Evolutionary conservation across 2,113 vertebrate species (phyloP).

Genomic region (Sylvietta virens): DNA sequence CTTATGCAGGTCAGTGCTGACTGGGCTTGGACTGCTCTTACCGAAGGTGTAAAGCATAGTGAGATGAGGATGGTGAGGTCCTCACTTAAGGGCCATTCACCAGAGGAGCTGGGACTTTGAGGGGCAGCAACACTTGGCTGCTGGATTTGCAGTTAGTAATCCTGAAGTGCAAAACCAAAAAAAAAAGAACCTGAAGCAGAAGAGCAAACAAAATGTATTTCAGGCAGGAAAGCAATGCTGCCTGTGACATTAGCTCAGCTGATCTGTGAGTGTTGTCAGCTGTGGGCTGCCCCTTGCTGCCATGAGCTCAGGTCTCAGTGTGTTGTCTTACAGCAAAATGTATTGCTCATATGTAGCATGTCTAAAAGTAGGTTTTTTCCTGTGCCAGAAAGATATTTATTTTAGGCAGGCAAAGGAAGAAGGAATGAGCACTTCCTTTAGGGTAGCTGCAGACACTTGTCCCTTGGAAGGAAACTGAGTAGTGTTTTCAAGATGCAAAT

Average conservation of each 20-base stretch:
- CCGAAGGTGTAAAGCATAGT: background rate
- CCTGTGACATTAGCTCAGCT: background rate
- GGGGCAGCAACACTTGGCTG: background rate
- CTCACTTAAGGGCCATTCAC: rapidly evolving
- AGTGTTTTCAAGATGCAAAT: background rate
- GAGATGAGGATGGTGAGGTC: background rate
- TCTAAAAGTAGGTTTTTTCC: background rate
- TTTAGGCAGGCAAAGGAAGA: background rate
- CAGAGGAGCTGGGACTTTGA: background rate
- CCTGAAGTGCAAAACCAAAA: background rate
- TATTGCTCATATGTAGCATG: background rate
- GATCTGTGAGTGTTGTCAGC: background rate
- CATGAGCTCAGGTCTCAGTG: background rate
- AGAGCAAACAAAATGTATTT: background rate
- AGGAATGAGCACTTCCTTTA: background rate
- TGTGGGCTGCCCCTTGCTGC: background rate
- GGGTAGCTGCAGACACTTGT: background rate
- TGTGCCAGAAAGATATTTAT: background rate
- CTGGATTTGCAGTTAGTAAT: background rate
- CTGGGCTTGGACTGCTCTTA: background rate
- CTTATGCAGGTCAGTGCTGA: background rate
- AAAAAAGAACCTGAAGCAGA: background rate
- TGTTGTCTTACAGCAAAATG: background rate
- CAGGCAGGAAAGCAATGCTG: background rate
- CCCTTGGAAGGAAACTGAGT: background rate